Evolutionary conservation across 92 coral and sea anemone species (phyloP).

Genomic region (Siderastrea siderea): DNA sequence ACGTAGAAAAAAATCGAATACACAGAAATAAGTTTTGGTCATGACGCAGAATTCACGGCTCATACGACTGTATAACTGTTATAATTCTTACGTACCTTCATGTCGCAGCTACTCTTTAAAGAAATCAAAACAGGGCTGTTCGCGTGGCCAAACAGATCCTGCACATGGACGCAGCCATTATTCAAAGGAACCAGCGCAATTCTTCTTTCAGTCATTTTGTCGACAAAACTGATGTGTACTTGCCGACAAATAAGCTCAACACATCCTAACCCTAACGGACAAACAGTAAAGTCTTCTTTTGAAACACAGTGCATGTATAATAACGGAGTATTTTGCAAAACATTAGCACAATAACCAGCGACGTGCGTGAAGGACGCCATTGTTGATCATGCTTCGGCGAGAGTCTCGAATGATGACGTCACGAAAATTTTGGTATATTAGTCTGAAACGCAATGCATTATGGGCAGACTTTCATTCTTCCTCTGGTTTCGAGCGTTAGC

Average conservation of each 20-base stretch:
- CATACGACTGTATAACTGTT: neutral
- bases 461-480: too few relatives aligned
- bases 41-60: slow-evolving; percentile 1
- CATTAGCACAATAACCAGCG: too few relatives aligned
- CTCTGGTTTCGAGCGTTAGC: too few relatives aligned
- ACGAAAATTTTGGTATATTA: too few relatives aligned
- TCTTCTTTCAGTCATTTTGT: slow-evolving; percentile 40
- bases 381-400: too few relatives aligned
- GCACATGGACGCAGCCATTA: slow-evolving; percentile 30
- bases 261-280: slow-evolving; percentile 12
- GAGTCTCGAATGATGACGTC: too few relatives aligned
- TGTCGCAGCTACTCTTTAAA: slow-evolving; percentile 52
- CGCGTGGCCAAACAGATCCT: slow-evolving; percentile 9
- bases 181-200: slow-evolving; percentile 34
- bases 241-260: slow-evolving; percentile 53
- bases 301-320: too few relatives aligned
- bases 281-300: neutral
- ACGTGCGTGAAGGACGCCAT: too few relatives aligned
- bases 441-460: too few relatives aligned
- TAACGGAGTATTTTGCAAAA: too few relatives aligned
- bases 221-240: slow-evolving; percentile 54
- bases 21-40: neutral
- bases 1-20: neutral
- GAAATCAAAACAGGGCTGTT: slow-evolving; percentile 49
- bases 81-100: slow-evolving; percentile 37